Evolutionary conservation across 2,888 invertebrate genomes (phyloP).

Genomic region (Dorcus parallelipipedus): DNA sequence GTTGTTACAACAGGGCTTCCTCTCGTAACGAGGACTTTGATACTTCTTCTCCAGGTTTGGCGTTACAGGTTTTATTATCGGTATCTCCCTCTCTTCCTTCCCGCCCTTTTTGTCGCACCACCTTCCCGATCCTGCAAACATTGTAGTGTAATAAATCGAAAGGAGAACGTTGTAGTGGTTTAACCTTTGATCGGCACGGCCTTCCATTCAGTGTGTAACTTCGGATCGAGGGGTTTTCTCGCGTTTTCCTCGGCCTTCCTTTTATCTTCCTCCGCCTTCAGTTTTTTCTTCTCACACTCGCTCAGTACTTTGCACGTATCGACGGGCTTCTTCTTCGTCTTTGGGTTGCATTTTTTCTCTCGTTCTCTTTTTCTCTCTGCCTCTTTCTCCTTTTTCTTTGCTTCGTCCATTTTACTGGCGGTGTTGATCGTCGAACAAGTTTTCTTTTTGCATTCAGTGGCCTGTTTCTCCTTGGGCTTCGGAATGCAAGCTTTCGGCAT

Average conservation of each 20-base stretch:
- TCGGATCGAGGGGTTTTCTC: background rate
- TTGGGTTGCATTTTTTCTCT: too few relatives aligned
- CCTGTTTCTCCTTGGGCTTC: background rate
- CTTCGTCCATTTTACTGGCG: background rate
- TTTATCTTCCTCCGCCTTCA: background rate
- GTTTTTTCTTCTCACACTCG: slow-evolving; percentile 4
- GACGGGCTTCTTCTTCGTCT: too few relatives aligned
- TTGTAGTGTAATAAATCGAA: too few relatives aligned
- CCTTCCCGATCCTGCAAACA: background rate
- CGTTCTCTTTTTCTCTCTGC: background rate
- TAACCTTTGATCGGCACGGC: slow-evolving; percentile 12
- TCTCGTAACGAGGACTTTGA: slow-evolving; percentile 17
- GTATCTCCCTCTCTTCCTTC: slow-evolving; percentile 10
- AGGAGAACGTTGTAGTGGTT: background rate
- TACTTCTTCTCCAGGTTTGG: slow-evolving; percentile 9
- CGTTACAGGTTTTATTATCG: slow-evolving; percentile 1
- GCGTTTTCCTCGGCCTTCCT: slow-evolving; percentile 6
- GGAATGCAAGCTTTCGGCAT: background rate
- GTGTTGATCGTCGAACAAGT: too few relatives aligned
- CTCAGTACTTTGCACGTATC: background rate
- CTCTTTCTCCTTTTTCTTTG: background rate
- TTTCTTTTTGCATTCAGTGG: background rate
- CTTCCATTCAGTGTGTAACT: slow-evolving; percentile 15
- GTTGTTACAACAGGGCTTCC: slow-evolving; percentile 8
- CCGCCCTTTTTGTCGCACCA: background rate